Evolutionary conservation across 1,140 invertebrate species (phyloP).

Genomic region (Dryas iulia): DNA sequence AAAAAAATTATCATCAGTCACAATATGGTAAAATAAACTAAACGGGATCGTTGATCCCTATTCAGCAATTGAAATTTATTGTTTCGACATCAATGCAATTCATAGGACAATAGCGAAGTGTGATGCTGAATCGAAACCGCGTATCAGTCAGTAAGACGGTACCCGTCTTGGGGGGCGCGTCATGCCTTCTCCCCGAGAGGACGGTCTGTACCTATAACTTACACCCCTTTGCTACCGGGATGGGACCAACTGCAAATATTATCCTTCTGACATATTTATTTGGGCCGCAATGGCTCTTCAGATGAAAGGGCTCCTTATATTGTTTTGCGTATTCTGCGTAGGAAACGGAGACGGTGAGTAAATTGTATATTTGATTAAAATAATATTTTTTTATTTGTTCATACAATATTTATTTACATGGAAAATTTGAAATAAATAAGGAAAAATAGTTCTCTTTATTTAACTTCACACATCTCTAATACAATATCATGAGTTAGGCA

Average conservation of each 20-base stretch:
- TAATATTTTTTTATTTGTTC: neutral
- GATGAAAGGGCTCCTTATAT: slow-evolving; percentile 60
- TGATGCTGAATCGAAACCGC: slow-evolving; percentile 36
- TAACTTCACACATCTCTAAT: too few species aligned
- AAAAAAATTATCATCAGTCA: neutral
- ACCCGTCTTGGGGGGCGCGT: slow-evolving; percentile 35
- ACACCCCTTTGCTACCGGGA: slow-evolving; percentile 48
- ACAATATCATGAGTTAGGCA: too few species aligned
- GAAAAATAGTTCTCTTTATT: too few species aligned
- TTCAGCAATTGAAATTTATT: slow-evolving; percentile 66
- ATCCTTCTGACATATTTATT: slow-evolving; percentile 58
- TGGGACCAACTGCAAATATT: slow-evolving; percentile 69
- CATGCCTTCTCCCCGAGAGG: slow-evolving; percentile 45
- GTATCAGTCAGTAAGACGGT: slow-evolving; percentile 44
- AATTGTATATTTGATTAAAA: slow-evolving; percentile 40
- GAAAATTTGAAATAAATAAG: too few species aligned
- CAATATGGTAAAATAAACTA: neutral
- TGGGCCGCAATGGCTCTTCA: slow-evolving; percentile 67
- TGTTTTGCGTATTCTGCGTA: slow-evolving; percentile 56
- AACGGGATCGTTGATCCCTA: slow-evolving; percentile 37
- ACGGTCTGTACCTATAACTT: slow-evolving; percentile 28
- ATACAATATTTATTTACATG: neutral
- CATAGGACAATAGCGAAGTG: slow-evolving; percentile 46
- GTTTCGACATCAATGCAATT: slow-evolving; percentile 69
- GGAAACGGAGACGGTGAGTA: slow-evolving; percentile 62